These are phyloP conservation scores for Urocyon cinereoargenteus DNA, from an alignment of 2,797 vertebrate genomes.

Conservation along the genomic window DNA sequence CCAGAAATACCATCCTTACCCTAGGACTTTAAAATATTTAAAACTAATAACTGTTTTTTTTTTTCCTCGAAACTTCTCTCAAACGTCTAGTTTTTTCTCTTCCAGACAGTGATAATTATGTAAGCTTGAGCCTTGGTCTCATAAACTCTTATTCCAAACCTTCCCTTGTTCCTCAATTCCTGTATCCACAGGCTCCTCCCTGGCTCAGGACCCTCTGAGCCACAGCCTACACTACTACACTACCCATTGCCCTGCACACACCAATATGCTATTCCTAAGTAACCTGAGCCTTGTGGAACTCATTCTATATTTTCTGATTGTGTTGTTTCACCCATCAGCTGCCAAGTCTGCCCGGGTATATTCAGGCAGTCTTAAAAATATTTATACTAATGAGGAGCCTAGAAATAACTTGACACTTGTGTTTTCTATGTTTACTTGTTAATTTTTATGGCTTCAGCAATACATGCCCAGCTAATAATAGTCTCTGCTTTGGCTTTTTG, in stretches of 20 bases:
- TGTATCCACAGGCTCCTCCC: background rate
- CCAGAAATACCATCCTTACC: background rate
- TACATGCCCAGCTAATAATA: conserved; percentile 77
- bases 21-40: background rate
- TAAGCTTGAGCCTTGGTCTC: background rate
- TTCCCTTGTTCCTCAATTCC: background rate
- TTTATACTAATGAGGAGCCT: conserved; percentile 69
- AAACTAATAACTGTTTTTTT: background rate
- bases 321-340: conserved; percentile 58
- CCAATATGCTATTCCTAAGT: background rate
- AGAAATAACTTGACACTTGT: conserved; percentile 80
- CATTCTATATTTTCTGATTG: conserved; percentile 50
- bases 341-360: conserved; percentile 63
- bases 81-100: background rate
- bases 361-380: conserved; percentile 64
- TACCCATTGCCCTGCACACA: background rate
- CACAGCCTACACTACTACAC: background rate
- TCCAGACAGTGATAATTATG: background rate
- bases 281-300: background rate
- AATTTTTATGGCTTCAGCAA: conserved; percentile 78
- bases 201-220: background rate
- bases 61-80: background rate
- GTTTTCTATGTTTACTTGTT: conserved; percentile 81
- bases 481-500: conserved; percentile 71
- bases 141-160: background rate